Evolutionary conservation across 1,140 invertebrate species (phyloP), one percentile per base, ranked within the genome.

Genomic region (Pachypsylla venusta): DNA sequence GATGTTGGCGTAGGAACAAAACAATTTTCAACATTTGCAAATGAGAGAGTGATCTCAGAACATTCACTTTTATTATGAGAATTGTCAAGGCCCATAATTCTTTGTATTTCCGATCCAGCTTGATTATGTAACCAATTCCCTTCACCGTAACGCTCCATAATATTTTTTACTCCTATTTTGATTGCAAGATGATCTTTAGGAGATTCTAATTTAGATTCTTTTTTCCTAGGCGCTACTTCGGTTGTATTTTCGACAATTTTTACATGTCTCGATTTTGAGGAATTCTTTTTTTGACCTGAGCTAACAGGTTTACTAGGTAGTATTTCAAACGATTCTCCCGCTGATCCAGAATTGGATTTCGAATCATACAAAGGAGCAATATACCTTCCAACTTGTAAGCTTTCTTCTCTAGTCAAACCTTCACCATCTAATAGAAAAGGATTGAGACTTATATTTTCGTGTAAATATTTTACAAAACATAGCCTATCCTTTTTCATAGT

Each of bases 371-470:
- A 70, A 70, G 4, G 66, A 68, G 7, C 68, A 59, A 13, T 67
- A 69, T n/a, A 66, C 69, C 20, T 27, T 48, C 19, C 74, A 2
- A 71, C 68, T 1, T 76, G 39, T 12, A 68, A 61, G 62, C 73
- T 77, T 64, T 83, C 80, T 1, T 61, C 63, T 65, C 76, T 81
- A 1, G 70, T 73, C 1, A 82, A 63, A 0, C 71, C 68, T 24
- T 70, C 59, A 61, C 71, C 70, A 67, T 83, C 79, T 20, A 83
- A 67, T 54, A 81, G 64, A 69, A 82, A 82, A 69, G 76, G 65
- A 54, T 58, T 64, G 27, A 57, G 58, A 48, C 58, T 65, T 48
- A 76, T 70, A 62, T 75, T 76, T 59, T 74, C 71, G 68, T 81
- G 75, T 10, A 83, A 68, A 69, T 79, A 77, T 64, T 73, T 72